Conservation (phyloP, 2,113 vertebrate species). For the Stomatorhinus ivindoensis region DNA sequence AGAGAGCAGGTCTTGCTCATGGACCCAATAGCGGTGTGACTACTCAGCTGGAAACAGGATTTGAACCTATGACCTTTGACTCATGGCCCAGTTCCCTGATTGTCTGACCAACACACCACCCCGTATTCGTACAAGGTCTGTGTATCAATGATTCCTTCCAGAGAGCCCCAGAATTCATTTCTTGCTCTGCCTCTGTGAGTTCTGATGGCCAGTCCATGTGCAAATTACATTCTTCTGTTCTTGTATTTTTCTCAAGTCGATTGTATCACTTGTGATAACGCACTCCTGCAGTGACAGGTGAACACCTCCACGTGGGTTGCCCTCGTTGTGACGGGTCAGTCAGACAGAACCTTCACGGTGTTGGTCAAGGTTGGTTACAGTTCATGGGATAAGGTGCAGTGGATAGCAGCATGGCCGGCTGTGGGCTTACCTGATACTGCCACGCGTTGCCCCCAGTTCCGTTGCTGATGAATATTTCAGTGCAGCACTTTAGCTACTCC, state of each 20-base stretch:
- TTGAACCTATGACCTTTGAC: background rate
- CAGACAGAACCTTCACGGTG: conserved; percentile 5
- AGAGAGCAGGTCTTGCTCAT: background rate
- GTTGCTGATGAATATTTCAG: conserved; percentile 32
- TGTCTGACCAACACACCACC: background rate
- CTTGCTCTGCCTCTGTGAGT: no score
- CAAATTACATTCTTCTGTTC: background rate
- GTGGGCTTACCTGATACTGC: conserved; percentile 1
- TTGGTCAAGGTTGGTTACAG: background rate
- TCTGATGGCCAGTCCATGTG: no score
- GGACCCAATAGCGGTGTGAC: background rate
- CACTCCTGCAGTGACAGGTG: background rate
- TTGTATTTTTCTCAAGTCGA: background rate
- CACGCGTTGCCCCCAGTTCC: conserved; percentile 4
- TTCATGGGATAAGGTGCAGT: conserved; percentile 5
- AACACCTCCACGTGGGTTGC: background rate
- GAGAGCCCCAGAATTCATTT: background rate
- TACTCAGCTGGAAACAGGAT: background rate
- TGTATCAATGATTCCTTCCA: background rate
- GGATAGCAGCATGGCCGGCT: background rate
- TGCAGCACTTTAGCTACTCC: conserved; percentile 25
- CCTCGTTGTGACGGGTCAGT: conserved; percentile 1
- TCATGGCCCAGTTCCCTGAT: background rate
- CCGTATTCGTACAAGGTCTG: background rate
- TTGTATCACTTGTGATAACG: background rate